Conservation (phyloP, 2,113 vertebrate genomes). For the Rissa tridactyla region DNA sequence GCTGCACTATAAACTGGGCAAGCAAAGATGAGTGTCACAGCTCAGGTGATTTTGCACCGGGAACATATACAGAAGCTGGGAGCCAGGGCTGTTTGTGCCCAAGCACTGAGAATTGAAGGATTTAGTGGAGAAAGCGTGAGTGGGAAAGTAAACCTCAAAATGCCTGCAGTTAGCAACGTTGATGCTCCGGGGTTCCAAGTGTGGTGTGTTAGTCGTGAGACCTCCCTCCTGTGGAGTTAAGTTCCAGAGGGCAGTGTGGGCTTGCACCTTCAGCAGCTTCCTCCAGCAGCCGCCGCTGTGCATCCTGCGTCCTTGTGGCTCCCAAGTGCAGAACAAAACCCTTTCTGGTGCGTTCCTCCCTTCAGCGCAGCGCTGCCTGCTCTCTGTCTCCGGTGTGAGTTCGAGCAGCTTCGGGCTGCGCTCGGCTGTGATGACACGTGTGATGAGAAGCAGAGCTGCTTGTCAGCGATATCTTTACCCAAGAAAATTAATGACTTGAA, state of each 20-base stretch:
- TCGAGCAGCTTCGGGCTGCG: background rate
- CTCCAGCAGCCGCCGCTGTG: background rate
- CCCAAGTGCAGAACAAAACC: background rate
- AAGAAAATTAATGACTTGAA: background rate
- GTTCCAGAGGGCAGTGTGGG: fast-evolving
- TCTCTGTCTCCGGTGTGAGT: background rate
- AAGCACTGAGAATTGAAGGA: background rate
- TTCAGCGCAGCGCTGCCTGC: background rate
- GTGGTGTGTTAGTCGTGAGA: background rate
- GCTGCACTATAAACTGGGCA: background rate
- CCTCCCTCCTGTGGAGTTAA: background rate
- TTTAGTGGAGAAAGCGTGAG: background rate
- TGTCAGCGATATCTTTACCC: background rate
- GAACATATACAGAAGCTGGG: background rate
- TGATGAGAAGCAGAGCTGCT: background rate
- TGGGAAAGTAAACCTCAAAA: background rate
- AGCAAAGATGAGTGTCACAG: background rate
- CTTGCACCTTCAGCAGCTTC: background rate
- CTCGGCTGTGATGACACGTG: fast-evolving
- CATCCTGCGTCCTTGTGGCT: background rate
- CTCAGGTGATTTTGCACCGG: fast-evolving
- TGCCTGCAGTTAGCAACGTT: background rate
- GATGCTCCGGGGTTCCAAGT: fast-evolving
- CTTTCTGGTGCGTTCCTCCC: background rate
- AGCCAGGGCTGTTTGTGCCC: background rate